Percentiles rank a stretch among this genome's conserved stretches.
phyloP scores from a whole-genome alignment of 2,113 vertebrate species.

The Python bivittatus region DNA sequence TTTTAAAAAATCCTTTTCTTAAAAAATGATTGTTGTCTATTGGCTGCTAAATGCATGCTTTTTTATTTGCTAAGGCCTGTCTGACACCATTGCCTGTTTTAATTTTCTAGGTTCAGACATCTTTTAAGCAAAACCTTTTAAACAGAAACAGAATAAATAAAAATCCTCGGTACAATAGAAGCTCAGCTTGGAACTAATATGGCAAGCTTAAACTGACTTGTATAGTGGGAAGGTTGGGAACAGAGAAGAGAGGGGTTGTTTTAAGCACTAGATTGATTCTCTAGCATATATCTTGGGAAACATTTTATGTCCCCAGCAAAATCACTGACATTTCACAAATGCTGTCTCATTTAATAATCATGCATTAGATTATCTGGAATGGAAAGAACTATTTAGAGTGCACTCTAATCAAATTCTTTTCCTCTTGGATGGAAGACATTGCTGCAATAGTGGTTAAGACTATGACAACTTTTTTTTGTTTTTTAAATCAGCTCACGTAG shows the following conservation, averaged over 20 bases:
- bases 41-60: not conserved
- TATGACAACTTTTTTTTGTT: not conserved
- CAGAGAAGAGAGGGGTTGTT: not conserved
- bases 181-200: not conserved
- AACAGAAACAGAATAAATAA: not conserved
- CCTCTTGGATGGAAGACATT: constrained; percentile 12
- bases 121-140: not conserved
- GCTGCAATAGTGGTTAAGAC: not conserved
- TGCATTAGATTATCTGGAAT: constrained; percentile 23
- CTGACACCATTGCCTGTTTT: not conserved
- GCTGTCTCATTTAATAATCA: constrained; percentile 12
- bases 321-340: constrained; percentile 1
- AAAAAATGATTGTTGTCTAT: not conserved
- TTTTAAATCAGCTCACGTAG: not conserved
- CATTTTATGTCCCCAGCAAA: constrained; percentile 13
- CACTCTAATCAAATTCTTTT: constrained; percentile 30
- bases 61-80: not conserved
- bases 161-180: not conserved
- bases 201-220: not conserved
- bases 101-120: not conserved
- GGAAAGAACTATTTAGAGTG: constrained; percentile 4
- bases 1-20: not conserved
- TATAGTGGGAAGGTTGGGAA: not conserved
- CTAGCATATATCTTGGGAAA: constrained; percentile 15
- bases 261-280: constrained; percentile 1